Base-by-base conservation (phyloP, 2,888 invertebrate species). In the Melanchra persicariae region DNA sequence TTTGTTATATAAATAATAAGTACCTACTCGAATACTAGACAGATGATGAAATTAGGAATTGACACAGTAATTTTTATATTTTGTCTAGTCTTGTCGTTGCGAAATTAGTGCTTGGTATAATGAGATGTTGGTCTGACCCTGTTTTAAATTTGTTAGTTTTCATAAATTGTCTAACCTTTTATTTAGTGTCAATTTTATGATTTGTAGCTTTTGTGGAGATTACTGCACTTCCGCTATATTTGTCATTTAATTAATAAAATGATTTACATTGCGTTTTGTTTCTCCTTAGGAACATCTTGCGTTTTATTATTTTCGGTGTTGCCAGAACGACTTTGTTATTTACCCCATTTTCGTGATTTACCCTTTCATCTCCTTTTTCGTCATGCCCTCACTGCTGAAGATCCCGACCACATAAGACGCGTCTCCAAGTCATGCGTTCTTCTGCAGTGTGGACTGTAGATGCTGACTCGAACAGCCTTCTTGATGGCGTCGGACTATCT, bases 1-100 rank as follows among this genome's bases (percentile, higher is more conserved):
- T 34, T 8, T 17, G 22, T 22, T 47, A 19, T 15, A 58, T 71
- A 77, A 59, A 60, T 49, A 81, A 77, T 67, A 34, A 9, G 34
- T 52, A n/a, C 9, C 4, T 7, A n/a, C 55, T 43, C 26, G 26
- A 52, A 30, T n/a, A 24, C 57, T 49, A 65, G 60, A 47, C 22
- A 26, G 4, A 10, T 49, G 55, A 51, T 54, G 70, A 69, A 49
- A 58, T 77, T 58, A 58, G 34, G 61, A 65, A 66, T 59, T 81
- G 71, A 51, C 64, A 70, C 49, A 49, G 37, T 59, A 30, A 59
- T 2, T 45, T 61, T 49, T 19, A 54, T 52, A 54, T 52, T 24
- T 51, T 30, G 9, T 43, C 34, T 58, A 40, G 34, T n/a, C 3
- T 66, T n/a, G 4, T 4, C 1, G 34, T 77, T 75, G 30, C 57